Percentiles rank a stretch among this genome's conserved stretches.
phyloP scores from a whole-genome alignment of 1,140 invertebrate genomes.

The Drosophila orosa region DNA sequence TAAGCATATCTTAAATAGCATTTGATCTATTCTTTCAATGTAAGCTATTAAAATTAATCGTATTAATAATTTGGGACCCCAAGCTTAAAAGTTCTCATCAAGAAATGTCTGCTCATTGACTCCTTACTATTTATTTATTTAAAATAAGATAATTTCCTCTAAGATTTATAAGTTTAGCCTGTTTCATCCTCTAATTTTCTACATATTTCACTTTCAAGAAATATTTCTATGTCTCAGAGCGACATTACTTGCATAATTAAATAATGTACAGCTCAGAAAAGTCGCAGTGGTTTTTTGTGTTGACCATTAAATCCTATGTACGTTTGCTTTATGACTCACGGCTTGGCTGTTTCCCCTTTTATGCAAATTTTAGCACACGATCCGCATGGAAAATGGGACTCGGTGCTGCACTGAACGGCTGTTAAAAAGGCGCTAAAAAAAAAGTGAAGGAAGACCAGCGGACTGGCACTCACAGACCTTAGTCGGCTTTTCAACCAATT shows the following conservation, averaged over 20 bases:
- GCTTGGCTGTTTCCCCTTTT: slow-evolving; percentile 11
- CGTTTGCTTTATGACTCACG: slow-evolving; percentile 34
- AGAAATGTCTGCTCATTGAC: background rate
- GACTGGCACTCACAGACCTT: slow-evolving; percentile 2
- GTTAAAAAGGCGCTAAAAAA: slow-evolving; percentile 23
- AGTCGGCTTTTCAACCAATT: slow-evolving; percentile 3
- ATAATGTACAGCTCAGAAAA: slow-evolving; percentile 7
- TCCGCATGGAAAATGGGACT: slow-evolving; percentile 33
- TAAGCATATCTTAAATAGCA: background rate
- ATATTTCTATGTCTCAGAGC: background rate
- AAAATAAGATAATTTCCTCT: background rate
- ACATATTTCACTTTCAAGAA: background rate
- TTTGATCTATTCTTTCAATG: background rate
- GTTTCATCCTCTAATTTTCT: background rate
- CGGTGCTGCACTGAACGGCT: slow-evolving; percentile 4
- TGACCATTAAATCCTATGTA: slow-evolving; percentile 17
- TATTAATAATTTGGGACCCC: background rate
- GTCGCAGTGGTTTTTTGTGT: slow-evolving; percentile 5
- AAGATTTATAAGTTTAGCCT: background rate
- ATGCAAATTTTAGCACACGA: slow-evolving; percentile 37
- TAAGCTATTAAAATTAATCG: background rate
- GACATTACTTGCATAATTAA: slow-evolving; percentile 27
- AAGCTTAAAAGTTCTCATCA: background rate
- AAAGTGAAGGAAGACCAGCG: slow-evolving; percentile 1
- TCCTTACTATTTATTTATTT: background rate